These are phyloP conservation scores for Mycteria americana DNA, from an alignment of 2,797 vertebrate species.

Conservation along the genomic window DNA sequence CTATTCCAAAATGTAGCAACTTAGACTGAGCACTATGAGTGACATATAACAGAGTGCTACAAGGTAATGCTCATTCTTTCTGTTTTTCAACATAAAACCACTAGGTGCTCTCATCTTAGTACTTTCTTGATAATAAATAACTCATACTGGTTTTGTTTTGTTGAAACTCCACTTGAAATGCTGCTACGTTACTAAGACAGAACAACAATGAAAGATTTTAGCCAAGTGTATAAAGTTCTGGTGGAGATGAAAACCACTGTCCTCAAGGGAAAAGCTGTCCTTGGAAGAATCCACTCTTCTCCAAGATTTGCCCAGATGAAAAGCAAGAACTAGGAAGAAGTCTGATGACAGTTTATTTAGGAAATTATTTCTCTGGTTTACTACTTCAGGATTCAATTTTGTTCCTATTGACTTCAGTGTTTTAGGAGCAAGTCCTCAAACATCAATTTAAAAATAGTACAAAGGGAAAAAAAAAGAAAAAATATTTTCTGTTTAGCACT, in stretches of 20 bases:
- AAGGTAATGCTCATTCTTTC: background rate
- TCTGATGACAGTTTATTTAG: background rate
- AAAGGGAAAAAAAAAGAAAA: background rate
- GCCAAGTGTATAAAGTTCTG: background rate
- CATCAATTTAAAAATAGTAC: background rate
- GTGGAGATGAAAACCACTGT: background rate
- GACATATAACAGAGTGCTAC: background rate
- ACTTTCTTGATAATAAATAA: background rate
- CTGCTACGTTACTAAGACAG: background rate
- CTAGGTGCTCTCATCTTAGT: background rate
- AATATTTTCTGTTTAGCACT: background rate
- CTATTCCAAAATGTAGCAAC: background rate
- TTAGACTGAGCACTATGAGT: background rate
- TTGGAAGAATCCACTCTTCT: background rate
- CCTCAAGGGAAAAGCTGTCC: background rate
- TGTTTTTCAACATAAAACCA: background rate
- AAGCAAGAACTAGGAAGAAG: background rate
- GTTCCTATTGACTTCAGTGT: background rate
- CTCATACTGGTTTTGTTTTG: background rate
- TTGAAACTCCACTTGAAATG: background rate
- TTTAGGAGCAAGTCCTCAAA: background rate
- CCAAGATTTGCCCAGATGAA: background rate
- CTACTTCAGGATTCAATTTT: background rate
- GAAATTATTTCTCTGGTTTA: background rate
- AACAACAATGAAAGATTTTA: background rate